phyloP scores from a whole-genome alignment of 2,888 invertebrate species.

The Thera obeliscata region DNA sequence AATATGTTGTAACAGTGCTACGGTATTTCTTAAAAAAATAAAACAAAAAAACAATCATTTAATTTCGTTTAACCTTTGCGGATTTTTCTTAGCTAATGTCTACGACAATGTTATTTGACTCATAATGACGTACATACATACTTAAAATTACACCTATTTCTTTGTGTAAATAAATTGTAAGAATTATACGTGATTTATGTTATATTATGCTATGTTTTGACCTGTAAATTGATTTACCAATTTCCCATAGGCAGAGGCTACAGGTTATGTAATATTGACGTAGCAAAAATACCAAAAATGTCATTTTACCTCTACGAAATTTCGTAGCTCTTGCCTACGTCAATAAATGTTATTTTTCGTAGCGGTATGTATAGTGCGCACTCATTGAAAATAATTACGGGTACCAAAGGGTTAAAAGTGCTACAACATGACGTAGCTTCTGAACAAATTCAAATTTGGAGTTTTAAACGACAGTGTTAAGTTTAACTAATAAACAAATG shows the following conservation, averaged over 20 bases:
- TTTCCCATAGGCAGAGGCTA: too few species aligned
- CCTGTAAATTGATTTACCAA: too few species aligned
- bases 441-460: constrained; percentile 10
- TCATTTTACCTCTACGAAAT: constrained; percentile 1
- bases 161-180: too few species aligned
- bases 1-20: too few species aligned
- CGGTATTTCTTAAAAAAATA: too few species aligned
- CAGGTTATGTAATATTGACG: too few species aligned
- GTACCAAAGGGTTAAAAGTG: constrained; percentile 45
- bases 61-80: background rate
- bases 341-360: constrained; percentile 41
- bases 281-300: background rate
- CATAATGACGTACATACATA: too few species aligned
- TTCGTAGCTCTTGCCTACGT: constrained; percentile 43
- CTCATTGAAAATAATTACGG: constrained; percentile 50
- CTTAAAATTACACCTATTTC: too few species aligned
- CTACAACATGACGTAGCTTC: constrained; percentile 28
- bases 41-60: background rate
- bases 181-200: too few species aligned
- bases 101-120: too few species aligned
- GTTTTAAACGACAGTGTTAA: constrained; percentile 6
- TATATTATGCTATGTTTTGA: too few species aligned
- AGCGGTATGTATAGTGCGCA: constrained; percentile 42
- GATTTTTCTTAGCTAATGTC: too few species aligned
- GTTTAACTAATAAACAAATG: background rate